Evolutionary conservation across 2,888 invertebrate species (phyloP), one percentile per base, ranked within the genome.

Genomic region (Aproaerema taeniolella): DNA sequence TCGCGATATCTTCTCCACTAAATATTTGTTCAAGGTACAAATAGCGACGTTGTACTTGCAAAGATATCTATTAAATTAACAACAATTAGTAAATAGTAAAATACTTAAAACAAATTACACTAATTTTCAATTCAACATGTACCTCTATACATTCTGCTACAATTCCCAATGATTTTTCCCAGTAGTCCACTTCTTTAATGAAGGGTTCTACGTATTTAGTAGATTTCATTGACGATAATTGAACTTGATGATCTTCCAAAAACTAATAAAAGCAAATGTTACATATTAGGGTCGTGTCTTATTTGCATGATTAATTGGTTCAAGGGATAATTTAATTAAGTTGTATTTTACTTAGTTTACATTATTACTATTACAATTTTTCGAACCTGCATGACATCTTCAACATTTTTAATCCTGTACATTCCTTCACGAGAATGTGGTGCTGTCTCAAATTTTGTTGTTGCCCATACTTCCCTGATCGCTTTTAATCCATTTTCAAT

Each of bases 21-120:
- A 96, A 96, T 66, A 96, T 96, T 65, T 92, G 96, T 89, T 96
- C 95, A 31, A 96, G 83, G 69, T 96, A 96, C 46, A 95, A 81
- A 89, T 95, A 97, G 48, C 94, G 92, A 15, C 94, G 88, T 77
- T 97, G 97, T 0, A 96, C 95, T 60, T 89, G 88, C n/a, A 96
- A 81, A 12, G 92, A 88, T 59, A 88, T 88, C 81, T 87, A 49
- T 10, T 15, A 26, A 26, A 26, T 26, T 26, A 26, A 26, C 2
- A n/a, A 37, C n/a, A n/a, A n/a, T 32, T n/a, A 32, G 13, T 26
- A 3, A 25, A 10, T 20, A 28, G 2, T 4, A 25, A 25, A n/a
- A 15, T 20, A 20, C 7, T n/a, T n/a, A n/a, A n/a, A n/a, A n/a
- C n/a, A n/a, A n/a, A n/a, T n/a, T n/a, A n/a, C n/a, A n/a, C n/a